These are phyloP conservation scores for Miichthys miiuy DNA, from an alignment of 2,797 vertebrate genomes.

Conservation along the genomic window DNA sequence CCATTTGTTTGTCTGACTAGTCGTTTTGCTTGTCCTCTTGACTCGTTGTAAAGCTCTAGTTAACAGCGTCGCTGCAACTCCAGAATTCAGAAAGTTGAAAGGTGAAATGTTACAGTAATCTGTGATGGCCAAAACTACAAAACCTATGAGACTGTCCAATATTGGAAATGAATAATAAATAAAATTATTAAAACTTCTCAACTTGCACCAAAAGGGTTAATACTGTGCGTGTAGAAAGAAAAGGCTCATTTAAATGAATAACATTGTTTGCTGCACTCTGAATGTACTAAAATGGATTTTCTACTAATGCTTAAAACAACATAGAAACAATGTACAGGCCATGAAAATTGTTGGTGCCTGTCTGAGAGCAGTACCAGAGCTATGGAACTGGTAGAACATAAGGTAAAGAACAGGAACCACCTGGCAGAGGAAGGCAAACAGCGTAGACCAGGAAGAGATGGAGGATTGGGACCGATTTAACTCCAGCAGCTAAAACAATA, in stretches of 20 bases:
- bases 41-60: neutral
- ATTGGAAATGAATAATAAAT: neutral
- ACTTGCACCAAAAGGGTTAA: neutral
- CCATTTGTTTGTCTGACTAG: neutral
- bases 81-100: neutral
- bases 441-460: constrained; percentile 65
- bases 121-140: neutral
- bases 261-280: neutral
- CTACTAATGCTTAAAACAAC: neutral
- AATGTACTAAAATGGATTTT: neutral
- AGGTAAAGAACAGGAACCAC: constrained; percentile 72
- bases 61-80: neutral
- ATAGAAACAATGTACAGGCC: neutral
- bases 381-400: constrained; percentile 22
- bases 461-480: constrained; percentile 58
- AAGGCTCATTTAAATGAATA: neutral
- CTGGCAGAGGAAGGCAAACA: constrained; percentile 67
- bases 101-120: neutral
- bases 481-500: constrained; percentile 77
- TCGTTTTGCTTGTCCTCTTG: neutral
- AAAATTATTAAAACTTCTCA: too few species aligned
- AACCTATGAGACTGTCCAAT: neutral
- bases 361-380: constrained; percentile 26
- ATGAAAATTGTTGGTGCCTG: neutral
- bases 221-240: neutral